Evolutionary conservation across 2,113 vertebrate genomes (phyloP), one percentile per base, ranked within the genome.

Genomic region (Toxostoma redivivum): DNA sequence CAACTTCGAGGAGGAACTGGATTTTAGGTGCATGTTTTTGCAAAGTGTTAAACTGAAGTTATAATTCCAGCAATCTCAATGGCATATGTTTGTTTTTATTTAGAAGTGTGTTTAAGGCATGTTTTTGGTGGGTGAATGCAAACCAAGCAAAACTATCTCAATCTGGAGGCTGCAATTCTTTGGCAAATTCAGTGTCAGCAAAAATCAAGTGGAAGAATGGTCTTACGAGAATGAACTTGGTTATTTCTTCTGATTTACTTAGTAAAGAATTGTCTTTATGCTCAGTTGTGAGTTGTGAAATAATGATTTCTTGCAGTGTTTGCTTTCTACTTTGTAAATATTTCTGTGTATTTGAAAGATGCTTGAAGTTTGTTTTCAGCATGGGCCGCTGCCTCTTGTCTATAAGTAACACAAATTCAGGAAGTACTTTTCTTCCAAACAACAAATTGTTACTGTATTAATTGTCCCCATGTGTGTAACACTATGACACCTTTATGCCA

Each of bases 61-160:
- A 7, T 15, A 71, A 86, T 86, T 95, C 82, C 17, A 65, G 74
- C 86, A 66, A 17, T 83, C 69, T 74, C 30, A 47, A 54, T 83
- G 81, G 76, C 53, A 60, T 86, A 21, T 94, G 87, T 90, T 91
- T 96, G 84, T 84, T 97, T 97, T 88, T 93, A 67, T 96, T 88
- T 96, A 94, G 84, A 60, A 91, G 77, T 10, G 5, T 40, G 58
- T 77, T 82, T 92, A 86, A 94, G 44, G 90, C 81, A 70, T 92
- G 58, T 81, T 96, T 92, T 91, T 83, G 37, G 65, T 94, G 44
- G 24, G 35, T 80, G 84, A 82, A 44, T 65, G n/a, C 87, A 85
- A 95, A 95, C 89, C 73, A 89, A 95, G 86, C 51, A 71, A 45
- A 82, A 38, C 30, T 62, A 2, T 77, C 61, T 88, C 20, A 40